Conservation (phyloP, 2,888 invertebrate genomes). For the Globia sparganii region DNA sequence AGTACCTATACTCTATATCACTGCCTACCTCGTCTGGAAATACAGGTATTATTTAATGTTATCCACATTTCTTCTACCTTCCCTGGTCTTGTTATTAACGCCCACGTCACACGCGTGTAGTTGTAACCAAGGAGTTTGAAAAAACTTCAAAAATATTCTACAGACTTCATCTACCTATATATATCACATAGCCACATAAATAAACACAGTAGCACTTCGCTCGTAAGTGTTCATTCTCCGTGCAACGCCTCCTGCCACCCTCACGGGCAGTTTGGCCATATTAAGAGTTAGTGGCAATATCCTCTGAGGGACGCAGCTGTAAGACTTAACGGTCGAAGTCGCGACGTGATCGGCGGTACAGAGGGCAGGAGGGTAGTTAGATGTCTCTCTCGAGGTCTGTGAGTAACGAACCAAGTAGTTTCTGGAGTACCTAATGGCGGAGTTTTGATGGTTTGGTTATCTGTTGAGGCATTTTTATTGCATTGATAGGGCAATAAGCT, state of each 20-base stretch:
- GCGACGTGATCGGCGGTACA: conserved; percentile 38
- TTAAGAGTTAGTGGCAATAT: conserved; percentile 76
- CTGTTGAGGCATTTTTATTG: neutral
- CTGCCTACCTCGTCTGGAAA: neutral
- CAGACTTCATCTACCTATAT: neutral
- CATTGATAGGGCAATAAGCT: neutral
- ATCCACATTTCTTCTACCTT: neutral
- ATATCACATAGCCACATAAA: conserved; percentile 16
- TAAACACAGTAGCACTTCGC: conserved; percentile 2
- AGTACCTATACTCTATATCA: neutral
- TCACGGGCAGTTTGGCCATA: conserved; percentile 31
- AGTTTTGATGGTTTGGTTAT: neutral
- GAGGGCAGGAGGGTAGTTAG: neutral
- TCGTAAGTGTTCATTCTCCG: conserved; percentile 22
- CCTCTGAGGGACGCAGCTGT: conserved; percentile 69
- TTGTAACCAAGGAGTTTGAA: neutral
- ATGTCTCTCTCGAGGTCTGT: conserved; percentile 1
- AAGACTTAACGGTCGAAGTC: conserved; percentile 28
- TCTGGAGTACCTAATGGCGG: neutral
- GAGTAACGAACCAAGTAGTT: conserved; percentile 17
- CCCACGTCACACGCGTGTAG: neutral
- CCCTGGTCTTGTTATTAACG: neutral
- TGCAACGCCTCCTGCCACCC: conserved; percentile 27
- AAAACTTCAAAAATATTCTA: too few species aligned
- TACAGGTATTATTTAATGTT: neutral